Conservation (phyloP, 2,113 vertebrate genomes). For the Leuciscus idus region DNA sequence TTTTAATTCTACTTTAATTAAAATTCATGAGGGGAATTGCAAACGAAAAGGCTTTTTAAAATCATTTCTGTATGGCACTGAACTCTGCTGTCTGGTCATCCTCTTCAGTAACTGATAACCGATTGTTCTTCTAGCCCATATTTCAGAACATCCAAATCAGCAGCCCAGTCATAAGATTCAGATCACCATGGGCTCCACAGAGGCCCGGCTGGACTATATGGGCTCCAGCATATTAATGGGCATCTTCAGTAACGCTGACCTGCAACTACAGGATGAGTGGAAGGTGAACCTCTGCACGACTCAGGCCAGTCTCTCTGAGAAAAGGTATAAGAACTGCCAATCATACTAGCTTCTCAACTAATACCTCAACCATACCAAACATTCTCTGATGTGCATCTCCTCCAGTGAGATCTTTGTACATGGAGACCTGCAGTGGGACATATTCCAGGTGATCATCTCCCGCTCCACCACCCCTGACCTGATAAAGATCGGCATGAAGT, state of each 20-base stretch:
- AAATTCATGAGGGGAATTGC: not conserved
- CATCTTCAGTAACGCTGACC: constrained; percentile 96
- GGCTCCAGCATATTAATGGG: constrained; percentile 99
- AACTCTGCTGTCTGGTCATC: not conserved
- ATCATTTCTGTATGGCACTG: not conserved
- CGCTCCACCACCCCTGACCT: constrained; percentile 97
- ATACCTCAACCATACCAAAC: not conserved
- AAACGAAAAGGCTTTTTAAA: not conserved
- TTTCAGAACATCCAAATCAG: constrained; percentile 97
- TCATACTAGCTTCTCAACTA: not conserved
- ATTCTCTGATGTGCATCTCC: not conserved
- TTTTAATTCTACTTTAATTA: not conserved
- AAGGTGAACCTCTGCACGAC: constrained; percentile 91
- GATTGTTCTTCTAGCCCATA: constrained; percentile 83
- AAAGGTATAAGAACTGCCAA: constrained; percentile 80
- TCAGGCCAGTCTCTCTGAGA: constrained; percentile 91
- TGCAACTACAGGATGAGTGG: constrained; percentile 97
- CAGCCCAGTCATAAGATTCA: constrained; percentile 98
- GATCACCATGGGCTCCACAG: constrained; percentile 99
- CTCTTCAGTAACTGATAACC: not conserved
- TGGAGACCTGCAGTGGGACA: constrained; percentile 98
- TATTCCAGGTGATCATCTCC: constrained; percentile 99
- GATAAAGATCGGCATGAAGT: constrained; percentile 99
- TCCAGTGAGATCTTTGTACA: constrained; percentile 95
- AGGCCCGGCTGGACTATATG: constrained; percentile 98